These are phyloP conservation scores for Chamaetylas fuelleborni DNA, from an alignment of 2,113 vertebrate species.

Conservation along the genomic window DNA sequence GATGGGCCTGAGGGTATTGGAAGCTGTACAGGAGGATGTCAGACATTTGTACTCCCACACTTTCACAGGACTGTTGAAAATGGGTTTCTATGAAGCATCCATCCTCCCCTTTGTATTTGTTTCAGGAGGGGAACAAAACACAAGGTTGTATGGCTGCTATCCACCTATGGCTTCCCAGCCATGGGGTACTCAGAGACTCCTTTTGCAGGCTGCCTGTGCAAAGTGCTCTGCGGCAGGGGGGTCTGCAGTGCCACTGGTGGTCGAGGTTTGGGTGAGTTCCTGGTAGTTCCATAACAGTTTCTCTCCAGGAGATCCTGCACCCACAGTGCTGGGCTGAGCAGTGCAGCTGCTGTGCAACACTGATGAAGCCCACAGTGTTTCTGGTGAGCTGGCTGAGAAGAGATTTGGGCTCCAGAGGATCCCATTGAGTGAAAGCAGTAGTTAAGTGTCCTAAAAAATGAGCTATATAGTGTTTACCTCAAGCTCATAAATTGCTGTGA, in stretches of 20 bases:
- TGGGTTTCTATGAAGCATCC: not conserved
- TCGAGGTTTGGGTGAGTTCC: not conserved
- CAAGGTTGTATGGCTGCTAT: not conserved
- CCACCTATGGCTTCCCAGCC: not conserved
- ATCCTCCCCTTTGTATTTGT: not conserved
- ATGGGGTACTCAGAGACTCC: accelerated
- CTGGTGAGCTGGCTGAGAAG: not conserved
- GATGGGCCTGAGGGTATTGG: not conserved
- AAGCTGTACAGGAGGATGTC: not conserved
- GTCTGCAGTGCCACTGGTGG: not conserved
- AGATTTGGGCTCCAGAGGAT: not conserved
- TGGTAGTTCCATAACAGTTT: not conserved
- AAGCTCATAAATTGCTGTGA: not conserved
- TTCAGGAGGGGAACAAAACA: not conserved
- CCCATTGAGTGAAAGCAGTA: not conserved
- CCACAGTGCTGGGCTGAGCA: not conserved
- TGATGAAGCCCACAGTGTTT: not conserved
- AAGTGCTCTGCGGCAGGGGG: not conserved
- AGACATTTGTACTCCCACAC: not conserved
- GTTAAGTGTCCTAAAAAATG: not conserved
- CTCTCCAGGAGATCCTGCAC: not conserved
- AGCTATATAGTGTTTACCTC: not conserved
- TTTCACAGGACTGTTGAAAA: not conserved
- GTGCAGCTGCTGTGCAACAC: not conserved
- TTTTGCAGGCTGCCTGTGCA: not conserved